phyloP scores from a whole-genome alignment of 2,113 vertebrate species.

The Solea senegalensis region DNA sequence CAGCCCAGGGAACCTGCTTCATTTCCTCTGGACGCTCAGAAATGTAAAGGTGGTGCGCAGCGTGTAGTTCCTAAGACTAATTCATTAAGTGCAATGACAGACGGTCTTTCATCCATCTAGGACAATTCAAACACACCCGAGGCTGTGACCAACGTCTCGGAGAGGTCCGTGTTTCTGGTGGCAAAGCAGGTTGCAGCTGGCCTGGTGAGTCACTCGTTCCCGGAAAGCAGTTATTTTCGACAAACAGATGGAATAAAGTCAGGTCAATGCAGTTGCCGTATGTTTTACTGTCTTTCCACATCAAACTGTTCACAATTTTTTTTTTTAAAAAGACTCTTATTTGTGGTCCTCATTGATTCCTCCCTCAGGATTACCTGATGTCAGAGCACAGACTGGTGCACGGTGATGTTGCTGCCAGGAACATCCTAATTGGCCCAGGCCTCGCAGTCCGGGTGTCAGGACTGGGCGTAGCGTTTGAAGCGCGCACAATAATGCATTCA shows the following conservation, averaged over 20 bases:
- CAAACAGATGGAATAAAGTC: neutral
- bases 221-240: neutral
- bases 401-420: constrained; percentile 75
- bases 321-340: constrained; percentile 18
- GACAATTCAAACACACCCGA: constrained; percentile 5
- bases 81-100: neutral
- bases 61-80: neutral
- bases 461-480: constrained; percentile 70
- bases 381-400: constrained; percentile 75
- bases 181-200: constrained; percentile 77
- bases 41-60: constrained; percentile 47
- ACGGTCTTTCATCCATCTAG: constrained; percentile 25
- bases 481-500: constrained; percentile 43
- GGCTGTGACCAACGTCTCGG: constrained; percentile 59
- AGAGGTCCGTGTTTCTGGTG: constrained; percentile 74
- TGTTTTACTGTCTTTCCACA: neutral
- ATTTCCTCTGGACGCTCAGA: constrained; percentile 74
- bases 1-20: constrained; percentile 75
- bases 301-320: neutral
- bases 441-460: constrained; percentile 73
- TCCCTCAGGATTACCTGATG: constrained; percentile 76
- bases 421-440: constrained; percentile 72
- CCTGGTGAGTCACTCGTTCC: constrained; percentile 66
- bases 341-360: constrained; percentile 17
- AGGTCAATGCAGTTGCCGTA: neutral